These are phyloP conservation scores for Cenopis cana DNA, from an alignment of 2,888 invertebrate species.

Conservation along the genomic window DNA sequence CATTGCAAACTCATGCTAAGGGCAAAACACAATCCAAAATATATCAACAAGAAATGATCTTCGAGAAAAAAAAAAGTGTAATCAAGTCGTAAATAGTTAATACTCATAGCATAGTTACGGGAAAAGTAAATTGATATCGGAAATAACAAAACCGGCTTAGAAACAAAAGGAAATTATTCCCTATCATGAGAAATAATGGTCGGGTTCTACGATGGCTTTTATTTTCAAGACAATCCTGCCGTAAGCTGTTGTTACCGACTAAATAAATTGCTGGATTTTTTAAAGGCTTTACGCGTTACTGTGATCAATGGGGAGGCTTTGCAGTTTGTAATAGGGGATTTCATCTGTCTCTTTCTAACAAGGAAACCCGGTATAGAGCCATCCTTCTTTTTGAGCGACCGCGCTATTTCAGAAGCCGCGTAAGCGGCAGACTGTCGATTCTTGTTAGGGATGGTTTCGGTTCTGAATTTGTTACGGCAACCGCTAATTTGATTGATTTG, in stretches of 20 bases:
- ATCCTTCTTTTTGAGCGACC: conserved; percentile 58
- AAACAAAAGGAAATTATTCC: conserved; percentile 43
- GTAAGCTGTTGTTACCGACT: conserved; percentile 70
- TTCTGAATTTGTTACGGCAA: conserved; percentile 58
- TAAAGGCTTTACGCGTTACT: conserved; percentile 79
- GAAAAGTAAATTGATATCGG: conserved; percentile 12
- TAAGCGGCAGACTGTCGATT: conserved; percentile 70
- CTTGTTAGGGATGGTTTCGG: conserved; percentile 70
- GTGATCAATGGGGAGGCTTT: conserved; percentile 80
- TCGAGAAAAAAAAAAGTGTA: neutral
- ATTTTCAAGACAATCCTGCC: conserved; percentile 53
- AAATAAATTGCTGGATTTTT: conserved; percentile 82
- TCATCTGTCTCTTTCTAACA: conserved; percentile 59
- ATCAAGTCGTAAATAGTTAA: neutral
- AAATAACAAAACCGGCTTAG: conserved; percentile 18
- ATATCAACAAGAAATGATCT: neutral
- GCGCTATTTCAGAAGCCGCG: conserved; percentile 64
- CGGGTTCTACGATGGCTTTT: conserved; percentile 43
- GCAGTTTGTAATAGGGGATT: conserved; percentile 76
- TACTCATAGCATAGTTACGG: neutral
- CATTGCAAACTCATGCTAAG: no score
- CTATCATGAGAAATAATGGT: conserved; percentile 40
- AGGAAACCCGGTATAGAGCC: conserved; percentile 48
- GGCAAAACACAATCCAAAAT: no score
- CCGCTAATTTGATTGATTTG: conserved; percentile 64